A percentile compares a stretch with the other conserved stretches of the same genome.
Evolutionary conservation across 1,140 invertebrate genomes (phyloP).

Genomic region (Zeugodacus cucurbitae): DNA sequence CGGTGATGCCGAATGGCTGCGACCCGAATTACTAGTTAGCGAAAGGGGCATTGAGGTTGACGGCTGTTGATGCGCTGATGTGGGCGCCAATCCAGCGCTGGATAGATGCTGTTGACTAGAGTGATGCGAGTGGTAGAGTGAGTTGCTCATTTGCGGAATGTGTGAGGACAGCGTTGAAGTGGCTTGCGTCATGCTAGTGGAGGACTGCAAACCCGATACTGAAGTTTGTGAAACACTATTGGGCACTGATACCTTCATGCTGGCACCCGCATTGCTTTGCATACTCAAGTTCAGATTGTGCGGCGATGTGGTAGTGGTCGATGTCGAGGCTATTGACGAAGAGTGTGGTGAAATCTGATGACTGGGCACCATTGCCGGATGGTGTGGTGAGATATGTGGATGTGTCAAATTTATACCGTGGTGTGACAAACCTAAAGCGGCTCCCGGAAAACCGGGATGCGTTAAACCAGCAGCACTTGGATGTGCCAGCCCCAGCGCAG

Average conservation of each 20-base stretch:
- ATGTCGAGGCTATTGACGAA: constrained; percentile 39
- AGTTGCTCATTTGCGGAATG: constrained; percentile 60
- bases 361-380: constrained; percentile 50
- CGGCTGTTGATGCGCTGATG: constrained; percentile 58
- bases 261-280: constrained; percentile 43
- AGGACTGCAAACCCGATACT: constrained; percentile 28
- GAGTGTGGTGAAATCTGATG: constrained; percentile 59
- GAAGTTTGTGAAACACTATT: constrained; percentile 32
- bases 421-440: constrained; percentile 58
- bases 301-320: constrained; percentile 51
- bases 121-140: constrained; percentile 54
- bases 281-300: constrained; percentile 42
- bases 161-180: constrained; percentile 54
- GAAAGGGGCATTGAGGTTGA: constrained; percentile 41
- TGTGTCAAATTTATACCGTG: constrained; percentile 62
- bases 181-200: constrained; percentile 48
- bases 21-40: constrained; percentile 36
- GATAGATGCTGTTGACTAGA: constrained; percentile 58
- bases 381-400: constrained; percentile 63
- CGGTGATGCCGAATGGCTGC: constrained; percentile 53
- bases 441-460: constrained; percentile 59
- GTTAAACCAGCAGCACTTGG: constrained; percentile 54
- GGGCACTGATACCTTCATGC: constrained; percentile 24
- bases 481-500: constrained; percentile 53
- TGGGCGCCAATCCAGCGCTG: constrained; percentile 53